Evolutionary conservation across 1,140 invertebrate genomes (phyloP), one percentile per base, ranked within the genome.

Genomic region (Antheraea mylitta): DNA sequence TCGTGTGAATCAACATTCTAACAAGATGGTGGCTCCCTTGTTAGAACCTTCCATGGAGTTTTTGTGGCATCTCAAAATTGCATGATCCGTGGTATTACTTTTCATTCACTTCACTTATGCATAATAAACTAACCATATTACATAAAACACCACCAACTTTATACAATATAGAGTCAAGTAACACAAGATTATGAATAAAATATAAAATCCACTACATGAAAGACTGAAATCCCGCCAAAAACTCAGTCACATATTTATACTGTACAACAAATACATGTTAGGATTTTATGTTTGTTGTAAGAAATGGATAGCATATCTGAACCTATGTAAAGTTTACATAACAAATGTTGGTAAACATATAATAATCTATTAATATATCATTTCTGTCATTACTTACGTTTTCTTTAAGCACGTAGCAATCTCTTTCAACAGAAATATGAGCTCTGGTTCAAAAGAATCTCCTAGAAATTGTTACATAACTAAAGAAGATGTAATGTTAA

Each of bases 391-490:
- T 48, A 13, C 45, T 3, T 13, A 48, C 45, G 11, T 48, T 48
- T 48, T 48, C 45, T 10, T 48, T 48, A 48, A 48, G 7, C 3
- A 48, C 3, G 45, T 48, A 48, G 11, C 45, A 48, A 48, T 48
- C 13, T 48, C 45, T 13, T 48, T 48, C 7, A 48, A 48, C 7
- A 3, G 11, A 48, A 48, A 48, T 48, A 48, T 48, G 45, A 48
- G 11, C 13, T 10, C 45, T 48, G 45, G 13, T 48, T 48, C 45
- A 48, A 11, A 48, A 10, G 3, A 48, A 48, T 13, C 7, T 48
- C 45, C 11, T 87, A 77, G 73, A 87, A 80, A 79, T 60, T 91
- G 7, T 73, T 75, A 76, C 69, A 74, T 90, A 63, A 80, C 80
- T 11, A 68, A 80, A 72, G 70, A 83, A 73, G 72, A 86, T 68